Percentiles rank a stretch among this genome's conserved stretches.
Conservation (phyloP, 2,113 vertebrate species). For the Microcebus jonahi region DNA sequence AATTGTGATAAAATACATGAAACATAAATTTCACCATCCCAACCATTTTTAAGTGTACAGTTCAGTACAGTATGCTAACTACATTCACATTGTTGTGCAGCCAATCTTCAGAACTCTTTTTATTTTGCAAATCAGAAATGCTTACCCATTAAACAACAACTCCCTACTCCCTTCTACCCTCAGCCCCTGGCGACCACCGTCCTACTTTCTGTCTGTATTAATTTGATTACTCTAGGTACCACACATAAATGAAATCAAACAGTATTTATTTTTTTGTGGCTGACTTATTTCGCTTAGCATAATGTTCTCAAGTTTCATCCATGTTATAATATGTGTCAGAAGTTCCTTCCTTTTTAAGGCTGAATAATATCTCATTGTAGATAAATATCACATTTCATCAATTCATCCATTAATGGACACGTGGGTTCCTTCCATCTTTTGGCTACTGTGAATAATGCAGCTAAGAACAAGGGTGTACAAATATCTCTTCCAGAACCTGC, state of each 20-base stretch:
- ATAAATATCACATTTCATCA: background rate
- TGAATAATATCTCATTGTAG: slow-evolving; percentile 14
- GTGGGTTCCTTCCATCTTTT: background rate
- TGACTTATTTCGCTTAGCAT: background rate
- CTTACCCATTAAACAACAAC: background rate
- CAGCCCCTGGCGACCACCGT: background rate
- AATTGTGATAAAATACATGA: slow-evolving; percentile 26
- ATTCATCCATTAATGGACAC: background rate
- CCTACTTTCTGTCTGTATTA: background rate
- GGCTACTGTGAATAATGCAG: background rate
- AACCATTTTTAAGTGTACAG: background rate
- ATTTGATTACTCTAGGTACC: background rate
- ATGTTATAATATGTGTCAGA: background rate
- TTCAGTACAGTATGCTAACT: background rate
- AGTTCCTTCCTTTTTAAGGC: background rate
- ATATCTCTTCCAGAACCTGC: background rate
- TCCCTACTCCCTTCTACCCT: background rate
- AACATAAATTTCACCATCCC: background rate
- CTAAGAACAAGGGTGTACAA: background rate
- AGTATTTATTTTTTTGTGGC: background rate
- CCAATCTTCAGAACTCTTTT: background rate
- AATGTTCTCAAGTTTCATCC: background rate
- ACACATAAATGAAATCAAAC: background rate
- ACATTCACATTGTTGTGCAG: background rate
- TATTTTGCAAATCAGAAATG: slow-evolving; percentile 16